Conservation (phyloP, 2,113 vertebrate genomes). For the Lagopus leucura region DNA sequence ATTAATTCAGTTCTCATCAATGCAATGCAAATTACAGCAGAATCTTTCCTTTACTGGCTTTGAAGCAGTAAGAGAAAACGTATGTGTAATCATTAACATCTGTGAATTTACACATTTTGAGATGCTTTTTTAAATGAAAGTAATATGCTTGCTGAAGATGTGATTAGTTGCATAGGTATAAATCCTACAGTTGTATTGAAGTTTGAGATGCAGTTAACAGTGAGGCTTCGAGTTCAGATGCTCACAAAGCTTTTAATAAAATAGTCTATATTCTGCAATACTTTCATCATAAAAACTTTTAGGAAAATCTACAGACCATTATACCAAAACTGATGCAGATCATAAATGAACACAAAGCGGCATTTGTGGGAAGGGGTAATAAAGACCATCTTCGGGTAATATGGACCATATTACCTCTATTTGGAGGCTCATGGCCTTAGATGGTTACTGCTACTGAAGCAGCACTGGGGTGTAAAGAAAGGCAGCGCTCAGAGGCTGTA, state of each 20-base stretch:
- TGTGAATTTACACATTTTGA: conserved; percentile 27
- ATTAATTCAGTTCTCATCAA: conserved; percentile 6
- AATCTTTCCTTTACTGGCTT: conserved; percentile 12
- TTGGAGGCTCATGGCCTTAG: background rate
- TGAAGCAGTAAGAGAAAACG: conserved; percentile 44
- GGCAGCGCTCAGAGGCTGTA: background rate
- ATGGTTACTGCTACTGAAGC: background rate
- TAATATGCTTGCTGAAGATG: background rate
- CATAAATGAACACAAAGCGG: background rate
- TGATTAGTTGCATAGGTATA: background rate
- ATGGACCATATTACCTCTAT: background rate
- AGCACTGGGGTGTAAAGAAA: background rate
- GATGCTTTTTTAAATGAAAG: background rate
- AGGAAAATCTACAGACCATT: background rate
- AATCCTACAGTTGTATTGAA: conserved; percentile 11
- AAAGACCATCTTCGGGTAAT: conserved; percentile 20
- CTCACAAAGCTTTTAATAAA: background rate
- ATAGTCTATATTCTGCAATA: background rate
- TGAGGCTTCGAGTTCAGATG: background rate
- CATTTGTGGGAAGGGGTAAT: background rate
- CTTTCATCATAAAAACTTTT: background rate
- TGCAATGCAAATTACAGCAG: conserved; percentile 33
- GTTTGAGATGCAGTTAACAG: background rate
- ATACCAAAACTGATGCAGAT: background rate
- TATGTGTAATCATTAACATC: conserved; percentile 32